phyloP scores from a whole-genome alignment of 2,888 invertebrate species.

The Colletes collaris region DNA sequence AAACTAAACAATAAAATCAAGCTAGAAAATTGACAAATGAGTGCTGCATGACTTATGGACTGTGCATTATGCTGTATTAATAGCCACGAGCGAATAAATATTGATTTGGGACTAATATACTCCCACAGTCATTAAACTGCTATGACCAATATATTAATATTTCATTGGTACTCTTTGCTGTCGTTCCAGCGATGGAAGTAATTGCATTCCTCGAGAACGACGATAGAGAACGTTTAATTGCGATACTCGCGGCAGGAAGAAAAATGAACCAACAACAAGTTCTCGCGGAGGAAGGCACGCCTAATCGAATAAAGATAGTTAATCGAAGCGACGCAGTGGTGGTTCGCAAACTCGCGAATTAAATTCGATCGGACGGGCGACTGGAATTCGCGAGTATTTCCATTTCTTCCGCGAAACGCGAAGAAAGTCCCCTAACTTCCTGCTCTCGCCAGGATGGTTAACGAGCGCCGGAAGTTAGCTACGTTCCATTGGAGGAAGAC shows the following conservation, averaged over 20 bases:
- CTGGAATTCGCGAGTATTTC: constrained; percentile 24
- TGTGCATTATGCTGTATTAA: too few relatives aligned
- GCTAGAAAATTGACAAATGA: too few relatives aligned
- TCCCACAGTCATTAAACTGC: too few relatives aligned
- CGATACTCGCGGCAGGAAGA: not conserved
- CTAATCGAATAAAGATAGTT: constrained; percentile 57
- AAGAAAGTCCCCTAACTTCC: constrained; percentile 37
- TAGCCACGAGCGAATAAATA: too few relatives aligned
- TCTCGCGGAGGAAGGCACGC: not conserved
- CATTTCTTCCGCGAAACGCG: constrained; percentile 31
- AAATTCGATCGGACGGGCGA: constrained; percentile 15
- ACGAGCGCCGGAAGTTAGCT: constrained; percentile 63
- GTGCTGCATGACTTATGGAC: too few relatives aligned
- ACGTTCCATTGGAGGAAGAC: not conserved
- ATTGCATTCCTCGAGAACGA: constrained; percentile 16
- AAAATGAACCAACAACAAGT: not conserved
- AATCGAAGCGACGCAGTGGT: constrained; percentile 26
- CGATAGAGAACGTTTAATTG: constrained; percentile 19
- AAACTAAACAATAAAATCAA: too few relatives aligned
- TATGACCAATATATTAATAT: too few relatives aligned
- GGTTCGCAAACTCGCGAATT: constrained; percentile 32
- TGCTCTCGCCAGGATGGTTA: constrained; percentile 51
- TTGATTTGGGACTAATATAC: too few relatives aligned
- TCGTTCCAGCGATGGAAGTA: constrained; percentile 3
- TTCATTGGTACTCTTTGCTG: too few relatives aligned